Conservation (phyloP, 1,140 invertebrate genomes). For the Psix sp. region DNA sequence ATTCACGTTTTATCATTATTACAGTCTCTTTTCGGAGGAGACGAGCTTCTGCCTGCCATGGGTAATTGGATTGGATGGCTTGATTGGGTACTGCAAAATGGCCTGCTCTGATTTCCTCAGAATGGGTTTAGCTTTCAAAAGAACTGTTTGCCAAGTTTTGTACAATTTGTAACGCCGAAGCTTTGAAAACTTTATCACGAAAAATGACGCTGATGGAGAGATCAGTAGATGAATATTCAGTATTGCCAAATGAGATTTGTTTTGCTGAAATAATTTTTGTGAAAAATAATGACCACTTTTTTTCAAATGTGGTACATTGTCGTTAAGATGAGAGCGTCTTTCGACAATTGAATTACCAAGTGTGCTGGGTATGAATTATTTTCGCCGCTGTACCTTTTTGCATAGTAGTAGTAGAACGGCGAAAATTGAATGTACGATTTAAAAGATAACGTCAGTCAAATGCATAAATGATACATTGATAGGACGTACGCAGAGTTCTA, state of each 20-base stretch:
- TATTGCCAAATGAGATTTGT: too few relatives aligned
- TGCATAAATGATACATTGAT: slow-evolving; percentile 47
- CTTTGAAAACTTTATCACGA: too few relatives aligned
- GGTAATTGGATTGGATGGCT: slow-evolving; percentile 39
- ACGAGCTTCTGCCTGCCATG: slow-evolving; percentile 5
- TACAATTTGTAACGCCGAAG: too few relatives aligned
- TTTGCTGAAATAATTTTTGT: too few relatives aligned
- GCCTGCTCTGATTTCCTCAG: background rate
- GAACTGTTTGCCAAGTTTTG: background rate
- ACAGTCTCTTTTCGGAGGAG: slow-evolving; percentile 30
- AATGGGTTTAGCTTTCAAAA: background rate
- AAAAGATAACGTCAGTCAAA: slow-evolving; percentile 52
- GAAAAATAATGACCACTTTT: too few relatives aligned
- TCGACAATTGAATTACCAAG: too few relatives aligned
- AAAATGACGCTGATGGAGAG: too few relatives aligned
- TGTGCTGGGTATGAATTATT: too few relatives aligned
- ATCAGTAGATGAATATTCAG: too few relatives aligned
- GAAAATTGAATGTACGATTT: slow-evolving; percentile 49
- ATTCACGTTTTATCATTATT: slow-evolving; percentile 51
- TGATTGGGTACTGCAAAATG: slow-evolving; percentile 21
- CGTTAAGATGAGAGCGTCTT: too few relatives aligned
- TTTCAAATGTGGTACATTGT: too few relatives aligned
- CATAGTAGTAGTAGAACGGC: slow-evolving; percentile 40
- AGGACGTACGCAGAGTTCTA: slow-evolving; percentile 30
- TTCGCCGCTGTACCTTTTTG: slow-evolving; percentile 12